Evolutionary conservation across 2,797 vertebrate genomes (phyloP), one percentile per base, ranked within the genome.

Genomic region (Ispidina picta): DNA sequence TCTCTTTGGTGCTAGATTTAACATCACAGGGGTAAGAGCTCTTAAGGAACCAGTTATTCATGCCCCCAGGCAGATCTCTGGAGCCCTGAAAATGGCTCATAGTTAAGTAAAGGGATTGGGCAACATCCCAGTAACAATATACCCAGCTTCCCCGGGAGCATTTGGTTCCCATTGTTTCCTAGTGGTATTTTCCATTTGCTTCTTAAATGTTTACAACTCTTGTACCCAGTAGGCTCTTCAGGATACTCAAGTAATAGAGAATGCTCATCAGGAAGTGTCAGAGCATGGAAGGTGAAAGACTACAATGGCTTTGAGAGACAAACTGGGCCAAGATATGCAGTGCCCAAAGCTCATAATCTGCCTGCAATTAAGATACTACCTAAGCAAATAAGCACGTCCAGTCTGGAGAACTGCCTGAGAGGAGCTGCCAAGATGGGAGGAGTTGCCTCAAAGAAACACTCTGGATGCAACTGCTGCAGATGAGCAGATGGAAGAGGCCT

Each of bases 51-150:
- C 29, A 17, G 60, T 14, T 55, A 77, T 41, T 18, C 13, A 0
- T 16, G 48, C 18, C 62, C 39, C 54, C 17, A 56, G 44, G 54
- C 60, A 43, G 15, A 33, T 60, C 73, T 56, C 55, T 23, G 31
- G 56, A 76, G 85, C 37, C 72, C 39, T 35, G 37, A 26, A 19
- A 51, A 31, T 5, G 23, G 48, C 44, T 52, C 43, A 12, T 63
- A 39, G 60, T 79, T 76, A 79, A 91, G 63, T 35, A 74, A 70
- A 88, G 60, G 56, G 5, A 6, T 9, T 76, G 85, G 89, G 93
- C 92, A 88, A 9, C 35, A 44, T 58, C 91, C 92, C 92, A 89
- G 80, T 22, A 91, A 91, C 56, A 92, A 93, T 51, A 92, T 8
- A 73, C 8, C 48, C 76, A 51, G 71, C 71, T 86, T 88, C 85